Conservation (phyloP, 2,113 vertebrate species). For the Asarcornis scutulata region DNA sequence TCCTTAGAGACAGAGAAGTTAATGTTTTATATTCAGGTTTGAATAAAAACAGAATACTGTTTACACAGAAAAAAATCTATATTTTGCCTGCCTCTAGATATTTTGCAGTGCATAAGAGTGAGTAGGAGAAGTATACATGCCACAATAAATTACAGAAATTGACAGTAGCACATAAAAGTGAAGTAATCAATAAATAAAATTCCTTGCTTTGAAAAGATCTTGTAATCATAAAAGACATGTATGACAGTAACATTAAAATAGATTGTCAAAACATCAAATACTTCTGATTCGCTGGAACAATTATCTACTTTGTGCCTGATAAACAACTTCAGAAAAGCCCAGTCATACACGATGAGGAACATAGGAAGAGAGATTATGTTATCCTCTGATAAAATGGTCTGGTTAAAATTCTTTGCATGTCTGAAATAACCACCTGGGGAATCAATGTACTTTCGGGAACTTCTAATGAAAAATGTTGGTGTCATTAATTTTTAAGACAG, state of each 20-base stretch:
- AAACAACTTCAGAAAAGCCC: neutral
- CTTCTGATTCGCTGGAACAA: constrained; percentile 12
- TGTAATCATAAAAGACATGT: constrained; percentile 15
- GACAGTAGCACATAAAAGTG: neutral
- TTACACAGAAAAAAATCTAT: neutral
- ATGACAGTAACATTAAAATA: constrained; percentile 36
- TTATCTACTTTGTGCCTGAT: neutral
- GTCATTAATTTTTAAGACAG: neutral
- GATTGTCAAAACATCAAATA: constrained; percentile 50
- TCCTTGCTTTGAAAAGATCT: constrained; percentile 5
- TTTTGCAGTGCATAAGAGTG: neutral
- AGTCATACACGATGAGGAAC: neutral
- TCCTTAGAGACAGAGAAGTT: neutral
- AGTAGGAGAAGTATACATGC: neutral
- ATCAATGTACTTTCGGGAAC: neutral
- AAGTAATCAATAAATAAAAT: constrained; percentile 42
- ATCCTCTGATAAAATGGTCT: neutral
- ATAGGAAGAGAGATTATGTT: neutral
- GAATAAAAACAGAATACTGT: neutral
- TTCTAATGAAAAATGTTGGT: neutral
- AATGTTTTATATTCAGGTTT: neutral
- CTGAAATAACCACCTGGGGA: neutral
- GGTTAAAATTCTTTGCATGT: neutral
- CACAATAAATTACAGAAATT: neutral
- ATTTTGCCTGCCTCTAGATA: neutral